Base-by-base conservation (phyloP, 2,797 vertebrate species). In the Dicrostonyx torquatus region DNA sequence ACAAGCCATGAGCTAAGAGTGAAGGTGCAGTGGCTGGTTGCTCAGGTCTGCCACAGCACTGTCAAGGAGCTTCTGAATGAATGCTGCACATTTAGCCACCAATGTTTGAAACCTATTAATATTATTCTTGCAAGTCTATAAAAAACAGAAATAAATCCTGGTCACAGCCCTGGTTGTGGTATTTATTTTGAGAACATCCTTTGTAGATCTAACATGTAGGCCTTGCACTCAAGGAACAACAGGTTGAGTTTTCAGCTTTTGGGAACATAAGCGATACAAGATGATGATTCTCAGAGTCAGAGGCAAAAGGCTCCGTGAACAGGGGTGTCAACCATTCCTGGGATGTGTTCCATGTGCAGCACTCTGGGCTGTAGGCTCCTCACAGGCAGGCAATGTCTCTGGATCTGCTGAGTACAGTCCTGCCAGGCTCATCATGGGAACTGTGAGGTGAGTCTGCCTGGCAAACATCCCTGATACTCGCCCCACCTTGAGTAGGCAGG, bases 401-500 rank as follows among this genome's bases (percentile, higher is more conserved):
- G 77, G 66, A 87, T 29, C 50, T 89, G 86, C 60, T 1, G 9
- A 20, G 14, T 24, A 17, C 37, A 68, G 0, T 64, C 55, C 83
- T 92, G 6, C 79, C 64, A 7, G 60, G 48, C 48, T 77, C 6
- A 6, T 93, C 78, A 45, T 2, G 12, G 92, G 58, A 26, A 87
- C 90, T 26, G 79, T 91, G 95, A 80, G 15, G 0, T 43, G 17
- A 45, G 20, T 22, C 75, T 8, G 60, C 73, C 53, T 5, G 60
- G 58, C 34, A 20, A 90, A 37, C 66, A 85, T 68, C 24, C 26
- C 77, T 0, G 37, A 64, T 8, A 48, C 85, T 90, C 34, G 40
- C 86, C 62, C 89, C 77, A 1, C 91, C 96, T 94, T 83, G n/a
- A 62, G 95, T 68, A 58, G 64, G 72, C 37, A 53, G 64, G 60